phyloP scores from a whole-genome alignment of 2,113 vertebrate genomes.

The Ranitomeya variabilis region DNA sequence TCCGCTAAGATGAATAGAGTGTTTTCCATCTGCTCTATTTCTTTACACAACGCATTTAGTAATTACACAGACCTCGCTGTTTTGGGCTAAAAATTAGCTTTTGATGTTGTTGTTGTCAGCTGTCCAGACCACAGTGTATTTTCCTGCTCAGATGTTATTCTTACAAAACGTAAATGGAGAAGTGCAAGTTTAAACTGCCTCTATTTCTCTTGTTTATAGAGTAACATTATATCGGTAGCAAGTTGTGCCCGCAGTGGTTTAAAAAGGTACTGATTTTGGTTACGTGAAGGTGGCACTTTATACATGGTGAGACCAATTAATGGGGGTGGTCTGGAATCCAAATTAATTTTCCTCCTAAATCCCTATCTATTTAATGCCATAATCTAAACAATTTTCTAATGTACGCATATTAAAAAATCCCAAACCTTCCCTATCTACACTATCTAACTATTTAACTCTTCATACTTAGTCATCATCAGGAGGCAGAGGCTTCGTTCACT shows the following conservation, averaged over 20 bases:
- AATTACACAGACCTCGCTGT: slow-evolving; percentile 40
- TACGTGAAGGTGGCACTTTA: neutral
- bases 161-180: slow-evolving; percentile 44
- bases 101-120: slow-evolving; percentile 48
- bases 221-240: slow-evolving; percentile 51
- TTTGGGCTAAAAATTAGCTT: slow-evolving; percentile 41
- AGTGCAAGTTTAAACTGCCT: slow-evolving; percentile 46
- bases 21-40: slow-evolving; percentile 36
- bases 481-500: too few relatives aligned
- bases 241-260: neutral
- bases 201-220: slow-evolving; percentile 44
- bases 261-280: neutral
- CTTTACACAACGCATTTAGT: slow-evolving; percentile 50
- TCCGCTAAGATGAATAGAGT: neutral
- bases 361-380: too few relatives aligned
- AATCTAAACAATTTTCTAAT: too few relatives aligned
- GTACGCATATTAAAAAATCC: too few relatives aligned
- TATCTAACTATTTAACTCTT: too few relatives aligned
- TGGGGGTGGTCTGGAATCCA: neutral
- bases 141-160: slow-evolving; percentile 47
- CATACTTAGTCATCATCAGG: too few relatives aligned
- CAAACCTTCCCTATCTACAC: too few relatives aligned
- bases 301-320: neutral
- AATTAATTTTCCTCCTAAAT: too few relatives aligned
- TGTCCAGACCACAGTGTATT: slow-evolving; percentile 55